These are phyloP conservation scores for Megalonaias nervosa DNA, from an alignment of 1,140 invertebrate species.

Conservation along the genomic window DNA sequence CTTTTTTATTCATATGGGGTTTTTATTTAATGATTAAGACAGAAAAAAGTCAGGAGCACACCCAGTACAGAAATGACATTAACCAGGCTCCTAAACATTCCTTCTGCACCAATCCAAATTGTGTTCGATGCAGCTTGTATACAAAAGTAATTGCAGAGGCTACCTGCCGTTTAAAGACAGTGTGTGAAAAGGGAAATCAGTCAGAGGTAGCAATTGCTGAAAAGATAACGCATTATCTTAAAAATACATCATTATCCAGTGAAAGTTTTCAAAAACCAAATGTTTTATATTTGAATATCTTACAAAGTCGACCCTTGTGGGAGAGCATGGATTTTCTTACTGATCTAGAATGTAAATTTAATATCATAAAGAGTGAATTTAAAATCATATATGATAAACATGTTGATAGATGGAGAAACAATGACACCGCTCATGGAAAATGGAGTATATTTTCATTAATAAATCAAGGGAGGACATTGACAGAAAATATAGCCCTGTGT, in stretches of 20 bases:
- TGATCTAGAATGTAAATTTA: background rate
- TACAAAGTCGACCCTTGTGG: constrained; percentile 3
- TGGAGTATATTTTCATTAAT: constrained; percentile 61
- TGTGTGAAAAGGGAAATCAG: background rate
- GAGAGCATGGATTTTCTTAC: constrained; percentile 17
- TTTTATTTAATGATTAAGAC: too few relatives aligned
- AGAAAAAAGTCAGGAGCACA: too few relatives aligned
- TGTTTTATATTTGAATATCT: constrained; percentile 18
- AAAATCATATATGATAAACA: constrained; percentile 23
- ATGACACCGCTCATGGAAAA: constrained; percentile 50
- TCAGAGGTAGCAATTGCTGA: background rate
- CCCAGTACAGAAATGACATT: too few relatives aligned
- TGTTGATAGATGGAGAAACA: constrained; percentile 42
- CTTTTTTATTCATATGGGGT: too few relatives aligned
- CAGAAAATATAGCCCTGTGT: constrained; percentile 38
- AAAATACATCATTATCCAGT: background rate
- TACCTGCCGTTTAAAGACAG: background rate
- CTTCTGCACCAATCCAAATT: constrained; percentile 44
- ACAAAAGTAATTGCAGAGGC: constrained; percentile 35
- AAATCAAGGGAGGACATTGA: constrained; percentile 53
- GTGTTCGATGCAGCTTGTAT: constrained; percentile 53
- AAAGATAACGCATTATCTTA: constrained; percentile 13
- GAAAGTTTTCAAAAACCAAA: constrained; percentile 22
- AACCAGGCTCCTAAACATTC: too few relatives aligned
- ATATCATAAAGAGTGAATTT: constrained; percentile 30